These are phyloP conservation scores for Holocentrus rufus DNA, from an alignment of 2,797 vertebrate genomes.

Conservation along the genomic window DNA sequence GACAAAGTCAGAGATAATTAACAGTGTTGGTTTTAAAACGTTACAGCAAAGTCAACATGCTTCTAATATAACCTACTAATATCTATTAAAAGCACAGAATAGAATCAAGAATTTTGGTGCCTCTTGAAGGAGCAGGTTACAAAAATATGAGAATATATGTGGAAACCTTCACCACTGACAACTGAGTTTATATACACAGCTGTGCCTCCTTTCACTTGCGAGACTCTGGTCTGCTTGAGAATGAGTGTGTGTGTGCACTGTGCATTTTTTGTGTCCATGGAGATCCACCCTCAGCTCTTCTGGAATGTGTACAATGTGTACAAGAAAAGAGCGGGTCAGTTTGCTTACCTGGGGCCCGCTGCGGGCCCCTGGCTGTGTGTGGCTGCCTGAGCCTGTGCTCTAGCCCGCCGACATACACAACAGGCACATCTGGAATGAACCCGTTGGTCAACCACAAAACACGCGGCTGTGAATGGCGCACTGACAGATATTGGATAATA, in stretches of 20 bases:
- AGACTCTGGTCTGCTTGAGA: conserved; percentile 36
- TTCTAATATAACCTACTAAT: neutral
- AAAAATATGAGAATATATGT: conserved; percentile 1
- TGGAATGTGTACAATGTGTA: conserved; percentile 81
- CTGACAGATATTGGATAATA: conserved; percentile 36
- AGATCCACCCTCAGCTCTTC: conserved; percentile 75
- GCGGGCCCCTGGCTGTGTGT: conserved; percentile 53
- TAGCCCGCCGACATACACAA: conserved; percentile 29
- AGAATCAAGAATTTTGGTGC: conserved; percentile 9
- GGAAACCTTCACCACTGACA: conserved; percentile 33
- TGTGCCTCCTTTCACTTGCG: conserved; percentile 62
- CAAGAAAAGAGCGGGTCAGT: conserved; percentile 58
- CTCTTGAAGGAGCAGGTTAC: too few relatives aligned
- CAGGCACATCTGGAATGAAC: conserved; percentile 60
- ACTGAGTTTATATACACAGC: conserved; percentile 73
- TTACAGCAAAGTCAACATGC: neutral
- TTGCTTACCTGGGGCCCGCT: conserved; percentile 68
- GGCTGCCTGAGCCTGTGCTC: conserved; percentile 48
- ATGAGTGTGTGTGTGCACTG: conserved; percentile 47
- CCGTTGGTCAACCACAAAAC: conserved; percentile 6
- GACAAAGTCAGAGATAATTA: too few relatives aligned
- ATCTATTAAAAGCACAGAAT: conserved; percentile 11
- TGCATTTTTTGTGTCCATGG: conserved; percentile 67
- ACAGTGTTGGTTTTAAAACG: too few relatives aligned
- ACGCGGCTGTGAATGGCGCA: conserved; percentile 21